Evolutionary conservation across 2,888 invertebrate species (phyloP).

Genomic region (Himalopsyche kuldschensis): DNA sequence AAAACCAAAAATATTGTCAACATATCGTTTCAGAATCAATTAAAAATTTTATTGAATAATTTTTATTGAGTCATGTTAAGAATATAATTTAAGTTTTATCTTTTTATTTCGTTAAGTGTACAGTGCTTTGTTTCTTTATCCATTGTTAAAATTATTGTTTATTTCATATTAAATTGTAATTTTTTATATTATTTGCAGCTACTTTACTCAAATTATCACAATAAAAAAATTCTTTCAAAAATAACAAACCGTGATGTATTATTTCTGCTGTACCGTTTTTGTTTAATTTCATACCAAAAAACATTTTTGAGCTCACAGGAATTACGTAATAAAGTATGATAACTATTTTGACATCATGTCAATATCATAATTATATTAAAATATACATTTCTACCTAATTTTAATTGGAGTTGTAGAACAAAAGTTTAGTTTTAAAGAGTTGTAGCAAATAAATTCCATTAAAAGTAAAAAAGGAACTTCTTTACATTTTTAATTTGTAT

Average conservation of each 20-base stretch:
- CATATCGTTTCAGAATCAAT: slow-evolving; percentile 33
- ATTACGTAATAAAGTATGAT: no score
- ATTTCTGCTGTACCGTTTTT: neutral
- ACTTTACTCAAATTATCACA: slow-evolving; percentile 29
- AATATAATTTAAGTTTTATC: neutral
- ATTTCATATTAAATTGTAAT: slow-evolving; percentile 18
- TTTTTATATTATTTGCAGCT: slow-evolving; percentile 26
- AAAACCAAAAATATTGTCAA: slow-evolving; percentile 40
- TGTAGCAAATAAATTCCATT: no score
- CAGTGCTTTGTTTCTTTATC: slow-evolving; percentile 14
- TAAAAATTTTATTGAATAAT: slow-evolving; percentile 2
- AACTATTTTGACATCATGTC: no score
- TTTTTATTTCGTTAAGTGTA: neutral
- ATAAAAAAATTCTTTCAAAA: slow-evolving; percentile 29
- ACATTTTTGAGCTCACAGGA: no score
- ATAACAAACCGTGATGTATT: neutral
- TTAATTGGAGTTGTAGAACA: no score
- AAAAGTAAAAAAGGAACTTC: no score
- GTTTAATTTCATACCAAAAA: no score
- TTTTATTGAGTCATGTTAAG: neutral
- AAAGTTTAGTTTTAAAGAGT: no score
- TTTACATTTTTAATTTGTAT: no score
- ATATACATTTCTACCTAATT: no score
- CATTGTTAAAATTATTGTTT: slow-evolving; percentile 26
- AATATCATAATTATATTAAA: no score